Evolutionary conservation across 2,888 invertebrate species (phyloP).

Genomic region (Paralinhomoeus sp.): DNA sequence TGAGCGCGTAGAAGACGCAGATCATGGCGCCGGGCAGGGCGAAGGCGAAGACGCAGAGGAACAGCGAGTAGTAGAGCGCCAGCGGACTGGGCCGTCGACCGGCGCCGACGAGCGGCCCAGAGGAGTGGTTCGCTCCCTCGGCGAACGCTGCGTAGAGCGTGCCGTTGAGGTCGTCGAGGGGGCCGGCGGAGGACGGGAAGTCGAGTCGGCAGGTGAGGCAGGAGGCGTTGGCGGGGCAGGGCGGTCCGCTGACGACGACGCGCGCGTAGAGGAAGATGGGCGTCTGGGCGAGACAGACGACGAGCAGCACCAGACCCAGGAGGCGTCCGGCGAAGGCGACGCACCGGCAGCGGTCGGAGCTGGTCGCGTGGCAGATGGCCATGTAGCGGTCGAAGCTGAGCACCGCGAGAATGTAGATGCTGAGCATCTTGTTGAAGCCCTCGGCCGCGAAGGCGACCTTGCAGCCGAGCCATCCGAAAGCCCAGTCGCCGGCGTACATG

Average conservation of each 20-base stretch:
- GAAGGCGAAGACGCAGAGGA: conserved; percentile 1
- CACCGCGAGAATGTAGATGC: conserved; percentile 5
- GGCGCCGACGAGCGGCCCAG: background rate
- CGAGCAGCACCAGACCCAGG: background rate
- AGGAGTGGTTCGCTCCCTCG: no score
- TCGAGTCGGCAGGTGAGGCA: no score
- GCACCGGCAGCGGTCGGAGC: background rate
- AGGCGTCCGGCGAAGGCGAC: background rate
- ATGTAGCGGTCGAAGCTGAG: conserved; percentile 6
- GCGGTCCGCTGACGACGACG: background rate
- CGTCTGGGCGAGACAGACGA: background rate
- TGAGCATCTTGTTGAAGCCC: conserved; percentile 5
- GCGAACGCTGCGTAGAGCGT: no score
- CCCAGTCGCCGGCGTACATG: background rate
- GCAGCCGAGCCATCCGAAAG: conserved; percentile 3
- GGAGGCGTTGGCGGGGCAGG: no score
- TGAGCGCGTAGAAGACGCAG: conserved; percentile 1
- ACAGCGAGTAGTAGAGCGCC: background rate
- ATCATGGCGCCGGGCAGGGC: conserved; percentile 2
- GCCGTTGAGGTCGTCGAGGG: no score
- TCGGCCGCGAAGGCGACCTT: conserved; percentile 1
- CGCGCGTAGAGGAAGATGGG: conserved; percentile 4
- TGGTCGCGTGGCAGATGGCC: conserved; percentile 4
- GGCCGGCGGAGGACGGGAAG: no score
- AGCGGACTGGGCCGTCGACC: background rate